phyloP scores from a whole-genome alignment of 2,113 vertebrate species.

The Crotalus tigris region DNA sequence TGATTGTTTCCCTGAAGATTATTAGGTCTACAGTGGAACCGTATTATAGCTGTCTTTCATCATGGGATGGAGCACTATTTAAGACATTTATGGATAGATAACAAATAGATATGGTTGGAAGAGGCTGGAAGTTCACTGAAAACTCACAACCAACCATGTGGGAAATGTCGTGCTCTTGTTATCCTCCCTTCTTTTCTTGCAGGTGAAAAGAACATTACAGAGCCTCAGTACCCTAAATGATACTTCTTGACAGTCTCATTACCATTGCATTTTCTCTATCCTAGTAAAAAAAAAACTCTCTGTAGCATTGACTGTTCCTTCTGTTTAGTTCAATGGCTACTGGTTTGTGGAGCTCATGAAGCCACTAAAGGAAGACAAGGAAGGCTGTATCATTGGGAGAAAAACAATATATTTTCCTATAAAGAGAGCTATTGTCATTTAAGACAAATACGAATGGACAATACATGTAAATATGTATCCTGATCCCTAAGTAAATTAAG shows the following conservation, averaged over 20 bases:
- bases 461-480: not conserved
- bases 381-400: not conserved
- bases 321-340: not conserved
- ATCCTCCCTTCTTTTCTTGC: not conserved
- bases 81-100: not conserved
- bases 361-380: not conserved
- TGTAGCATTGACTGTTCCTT: not conserved
- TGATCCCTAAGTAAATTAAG: not conserved
- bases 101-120: not conserved
- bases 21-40: not conserved
- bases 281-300: not conserved
- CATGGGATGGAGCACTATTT: not conserved
- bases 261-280: not conserved
- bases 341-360: not conserved
- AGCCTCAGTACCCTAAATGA: not conserved
- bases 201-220: not conserved
- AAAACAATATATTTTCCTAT: not conserved
- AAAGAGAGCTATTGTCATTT: not conserved
- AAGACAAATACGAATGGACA: not conserved
- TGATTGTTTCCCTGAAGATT: not conserved
- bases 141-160: not conserved
- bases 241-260: not conserved
- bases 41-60: no score
- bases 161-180: no score
- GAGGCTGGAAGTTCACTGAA: not conserved